phyloP scores from a whole-genome alignment of 2,113 vertebrate species.

The Anguilla rostrata region DNA sequence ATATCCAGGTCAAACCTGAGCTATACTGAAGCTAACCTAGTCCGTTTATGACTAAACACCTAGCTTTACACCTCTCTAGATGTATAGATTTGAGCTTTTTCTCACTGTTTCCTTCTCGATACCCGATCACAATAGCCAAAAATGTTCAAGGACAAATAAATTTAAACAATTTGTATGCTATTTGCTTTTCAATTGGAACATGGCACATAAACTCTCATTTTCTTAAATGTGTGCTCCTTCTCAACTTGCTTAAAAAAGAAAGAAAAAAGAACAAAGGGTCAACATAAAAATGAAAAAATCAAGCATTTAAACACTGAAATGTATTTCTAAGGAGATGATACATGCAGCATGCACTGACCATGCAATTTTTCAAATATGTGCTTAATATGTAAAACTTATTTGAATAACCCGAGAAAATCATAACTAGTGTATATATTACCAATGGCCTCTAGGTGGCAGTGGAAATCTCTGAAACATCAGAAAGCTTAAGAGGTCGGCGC shows the following conservation, averaged over 20 bases:
- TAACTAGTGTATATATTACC: conserved; percentile 9
- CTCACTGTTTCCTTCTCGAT: background rate
- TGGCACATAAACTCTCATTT: background rate
- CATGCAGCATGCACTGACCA: no score
- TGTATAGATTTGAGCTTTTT: no score
- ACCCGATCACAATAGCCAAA: background rate
- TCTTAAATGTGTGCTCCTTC: background rate
- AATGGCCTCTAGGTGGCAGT: conserved; percentile 47
- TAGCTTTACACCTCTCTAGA: no score
- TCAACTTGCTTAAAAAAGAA: background rate
- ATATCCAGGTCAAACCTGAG: no score
- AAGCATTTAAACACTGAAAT: no score
- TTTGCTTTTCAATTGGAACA: background rate
- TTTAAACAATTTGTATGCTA: background rate
- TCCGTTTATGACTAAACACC: no score
- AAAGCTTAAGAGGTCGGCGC: background rate
- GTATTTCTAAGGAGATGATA: no score
- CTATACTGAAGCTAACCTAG: no score
- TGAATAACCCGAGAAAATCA: background rate
- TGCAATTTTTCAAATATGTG: no score
- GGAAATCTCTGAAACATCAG: conserved; percentile 27
- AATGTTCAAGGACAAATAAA: background rate
- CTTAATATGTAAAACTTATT: background rate
- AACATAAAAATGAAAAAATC: no score
- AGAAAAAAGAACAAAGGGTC: no score